Evolutionary conservation across 2,113 vertebrate genomes (phyloP).

Genomic region (Acrocephalus arundinaceus): DNA sequence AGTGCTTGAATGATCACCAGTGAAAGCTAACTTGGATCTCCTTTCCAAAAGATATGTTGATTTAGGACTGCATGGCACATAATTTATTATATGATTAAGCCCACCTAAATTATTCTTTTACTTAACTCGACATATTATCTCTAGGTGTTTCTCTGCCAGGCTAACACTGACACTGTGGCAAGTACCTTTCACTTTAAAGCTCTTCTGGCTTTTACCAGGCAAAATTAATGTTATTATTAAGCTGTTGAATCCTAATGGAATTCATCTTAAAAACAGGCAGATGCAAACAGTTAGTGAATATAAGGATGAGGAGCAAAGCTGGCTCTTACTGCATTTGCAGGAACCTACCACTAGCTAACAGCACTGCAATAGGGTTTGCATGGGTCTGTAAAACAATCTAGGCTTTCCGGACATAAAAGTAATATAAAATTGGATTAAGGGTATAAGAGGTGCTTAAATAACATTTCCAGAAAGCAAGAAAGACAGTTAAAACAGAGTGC

Average conservation of each 20-base stretch:
- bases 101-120: slow-evolving; percentile 63
- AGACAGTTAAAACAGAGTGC: background rate
- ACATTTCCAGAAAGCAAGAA: slow-evolving; percentile 27
- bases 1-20: background rate
- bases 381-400: background rate
- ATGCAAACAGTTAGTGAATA: background rate
- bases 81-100: slow-evolving; percentile 53
- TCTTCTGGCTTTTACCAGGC: slow-evolving; percentile 53
- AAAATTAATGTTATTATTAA: slow-evolving; percentile 69
- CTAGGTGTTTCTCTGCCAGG: slow-evolving; percentile 46
- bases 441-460: background rate
- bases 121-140: slow-evolving; percentile 57
- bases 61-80: slow-evolving; percentile 41
- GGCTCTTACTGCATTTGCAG: background rate
- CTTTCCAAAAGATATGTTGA: slow-evolving; percentile 20
- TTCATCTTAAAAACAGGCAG: slow-evolving; percentile 28
- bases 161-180: slow-evolving; percentile 13
- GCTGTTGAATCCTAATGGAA: slow-evolving; percentile 55
- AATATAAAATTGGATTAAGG: background rate
- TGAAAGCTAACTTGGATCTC: slow-evolving; percentile 24
- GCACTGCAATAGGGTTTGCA: background rate
- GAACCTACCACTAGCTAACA: background rate
- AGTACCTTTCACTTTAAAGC: slow-evolving; percentile 58
- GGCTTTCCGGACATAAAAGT: background rate
- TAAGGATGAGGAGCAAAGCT: background rate